These are phyloP conservation scores for Heliconius charithonia DNA, from an alignment of 2,888 invertebrate species.

Conservation along the genomic window DNA sequence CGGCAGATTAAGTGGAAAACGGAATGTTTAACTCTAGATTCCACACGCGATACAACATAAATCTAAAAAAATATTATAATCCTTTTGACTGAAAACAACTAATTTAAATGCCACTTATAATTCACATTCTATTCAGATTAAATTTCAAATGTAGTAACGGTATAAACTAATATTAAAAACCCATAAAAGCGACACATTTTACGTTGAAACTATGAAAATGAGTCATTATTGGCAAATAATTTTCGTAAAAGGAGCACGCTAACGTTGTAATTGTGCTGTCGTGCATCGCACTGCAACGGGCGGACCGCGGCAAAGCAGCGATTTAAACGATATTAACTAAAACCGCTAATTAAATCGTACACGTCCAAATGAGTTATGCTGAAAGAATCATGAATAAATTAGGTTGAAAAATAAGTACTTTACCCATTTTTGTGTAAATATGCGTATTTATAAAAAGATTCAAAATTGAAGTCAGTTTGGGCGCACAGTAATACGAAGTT, in stretches of 20 bases:
- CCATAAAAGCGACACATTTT: not conserved
- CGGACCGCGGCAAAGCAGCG: constrained; percentile 30
- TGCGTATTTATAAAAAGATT: not conserved
- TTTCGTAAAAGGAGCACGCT: constrained; percentile 16
- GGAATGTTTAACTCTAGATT: too few relatives aligned
- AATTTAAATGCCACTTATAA: too few relatives aligned
- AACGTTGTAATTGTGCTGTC: constrained; percentile 37
- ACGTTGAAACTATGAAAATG: constrained; percentile 8
- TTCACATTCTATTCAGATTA: too few relatives aligned
- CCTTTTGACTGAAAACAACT: not conserved
- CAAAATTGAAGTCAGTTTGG: too few relatives aligned
- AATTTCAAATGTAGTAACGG: too few relatives aligned
- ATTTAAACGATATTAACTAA: constrained; percentile 45
- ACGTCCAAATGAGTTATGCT: constrained; percentile 36
- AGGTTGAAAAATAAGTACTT: constrained; percentile 5
- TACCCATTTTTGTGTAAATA: not conserved
- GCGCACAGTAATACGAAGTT: too few relatives aligned
- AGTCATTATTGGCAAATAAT: constrained; percentile 23
- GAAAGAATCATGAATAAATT: constrained; percentile 22
- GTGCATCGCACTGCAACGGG: constrained; percentile 29
- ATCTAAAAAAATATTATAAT: too few relatives aligned
- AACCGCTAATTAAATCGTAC: constrained; percentile 45
- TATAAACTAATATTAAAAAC: too few relatives aligned
- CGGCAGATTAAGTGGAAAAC: too few relatives aligned
- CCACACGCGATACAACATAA: too few relatives aligned